These are phyloP conservation scores for Palloptera scutellata DNA, from an alignment of 2,888 invertebrate species.

Conservation along the genomic window DNA sequence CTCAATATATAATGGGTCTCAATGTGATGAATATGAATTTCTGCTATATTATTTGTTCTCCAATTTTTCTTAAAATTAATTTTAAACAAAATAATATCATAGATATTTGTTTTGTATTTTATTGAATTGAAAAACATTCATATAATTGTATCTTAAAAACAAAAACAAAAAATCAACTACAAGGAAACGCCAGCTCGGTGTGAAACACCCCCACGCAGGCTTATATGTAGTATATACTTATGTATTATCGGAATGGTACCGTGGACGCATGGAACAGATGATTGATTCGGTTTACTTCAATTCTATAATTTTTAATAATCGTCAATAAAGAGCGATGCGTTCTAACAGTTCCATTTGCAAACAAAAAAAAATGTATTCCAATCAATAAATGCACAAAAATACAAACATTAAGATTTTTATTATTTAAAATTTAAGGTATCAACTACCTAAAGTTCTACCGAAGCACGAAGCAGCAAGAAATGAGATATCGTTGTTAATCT, in stretches of 20 bases:
- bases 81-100: constrained; percentile 16
- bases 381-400: constrained; percentile 22
- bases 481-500: background rate
- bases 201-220: too few relatives aligned
- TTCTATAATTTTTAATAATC: constrained; percentile 21
- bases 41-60: constrained; percentile 40
- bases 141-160: background rate
- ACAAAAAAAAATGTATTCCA: constrained; percentile 11
- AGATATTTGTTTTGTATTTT: constrained; percentile 23
- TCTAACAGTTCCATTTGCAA: constrained; percentile 16
- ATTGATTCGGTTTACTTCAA: constrained; percentile 25
- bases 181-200: background rate
- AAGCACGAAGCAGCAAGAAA: too few relatives aligned
- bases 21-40: constrained; percentile 45
- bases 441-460: background rate
- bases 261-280: background rate
- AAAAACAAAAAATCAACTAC: constrained; percentile 11
- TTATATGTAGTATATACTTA: background rate
- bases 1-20: constrained; percentile 38
- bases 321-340: constrained; percentile 26
- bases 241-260: background rate
- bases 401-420: constrained; percentile 15
- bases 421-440: background rate
- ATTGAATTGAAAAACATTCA: background rate
- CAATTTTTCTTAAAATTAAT: constrained; percentile 24